Conservation (phyloP, 2,113 vertebrate species). For the Aspidoscelis tigris region DNA sequence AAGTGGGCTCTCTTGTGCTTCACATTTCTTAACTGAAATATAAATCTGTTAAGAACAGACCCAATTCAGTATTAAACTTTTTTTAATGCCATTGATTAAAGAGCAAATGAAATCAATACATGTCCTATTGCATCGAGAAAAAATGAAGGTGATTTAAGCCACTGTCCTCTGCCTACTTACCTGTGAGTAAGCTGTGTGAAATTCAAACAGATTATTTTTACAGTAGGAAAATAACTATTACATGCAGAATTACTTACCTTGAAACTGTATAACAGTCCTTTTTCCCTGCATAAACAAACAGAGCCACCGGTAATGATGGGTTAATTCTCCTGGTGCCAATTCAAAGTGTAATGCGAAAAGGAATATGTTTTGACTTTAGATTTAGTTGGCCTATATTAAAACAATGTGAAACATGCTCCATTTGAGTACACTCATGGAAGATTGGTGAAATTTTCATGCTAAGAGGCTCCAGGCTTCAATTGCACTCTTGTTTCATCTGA, state of each 20-base stretch:
- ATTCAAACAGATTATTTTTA: too few relatives aligned
- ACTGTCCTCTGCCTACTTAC: not conserved
- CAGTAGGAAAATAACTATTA: not conserved
- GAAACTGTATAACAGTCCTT: constrained; percentile 47
- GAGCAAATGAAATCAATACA: not conserved
- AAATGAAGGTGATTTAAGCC: not conserved
- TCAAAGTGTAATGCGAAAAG: constrained; percentile 23
- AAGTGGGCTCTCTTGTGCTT: too few relatives aligned
- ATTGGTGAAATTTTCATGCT: constrained; percentile 74
- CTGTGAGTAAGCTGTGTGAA: not conserved
- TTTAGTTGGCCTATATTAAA: constrained; percentile 24
- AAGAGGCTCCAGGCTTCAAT: constrained; percentile 60
- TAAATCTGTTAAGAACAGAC: not conserved
- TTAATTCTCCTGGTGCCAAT: constrained; percentile 5
- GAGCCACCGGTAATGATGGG: not conserved
- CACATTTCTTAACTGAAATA: not conserved
- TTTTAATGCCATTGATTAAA: not conserved
- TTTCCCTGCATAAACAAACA: constrained; percentile 29
- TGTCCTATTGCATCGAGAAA: not conserved
- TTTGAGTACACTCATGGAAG: constrained; percentile 4
- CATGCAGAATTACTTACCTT: not conserved
- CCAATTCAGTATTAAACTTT: not conserved
- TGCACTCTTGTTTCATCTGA: constrained; percentile 64
- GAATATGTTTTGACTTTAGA: constrained; percentile 48
- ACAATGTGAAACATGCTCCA: constrained; percentile 50